Percentiles rank a stretch among this genome's conserved stretches.
Conservation (phyloP, 2,797 vertebrate genomes). For the Sebastes jordani region DNA sequence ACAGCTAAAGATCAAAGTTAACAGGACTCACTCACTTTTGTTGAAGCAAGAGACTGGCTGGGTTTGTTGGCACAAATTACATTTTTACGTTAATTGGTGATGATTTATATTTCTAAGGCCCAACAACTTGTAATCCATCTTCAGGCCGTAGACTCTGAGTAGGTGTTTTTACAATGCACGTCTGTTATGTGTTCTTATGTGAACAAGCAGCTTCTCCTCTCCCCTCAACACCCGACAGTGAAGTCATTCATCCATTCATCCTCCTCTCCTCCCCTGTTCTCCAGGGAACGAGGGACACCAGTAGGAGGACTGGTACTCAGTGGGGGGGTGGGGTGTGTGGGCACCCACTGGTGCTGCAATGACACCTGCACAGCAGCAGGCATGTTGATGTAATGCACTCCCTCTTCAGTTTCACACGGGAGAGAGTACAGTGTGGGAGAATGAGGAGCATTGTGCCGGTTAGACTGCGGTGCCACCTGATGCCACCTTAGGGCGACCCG, state of each 20-base stretch:
- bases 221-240: conserved; percentile 3
- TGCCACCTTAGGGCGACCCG: conserved; percentile 13
- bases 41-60: not conserved
- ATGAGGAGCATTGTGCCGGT: conserved; percentile 23
- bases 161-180: not conserved
- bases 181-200: not conserved
- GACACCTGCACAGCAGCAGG: not conserved
- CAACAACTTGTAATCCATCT: not conserved
- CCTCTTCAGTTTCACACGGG: conserved; percentile 40
- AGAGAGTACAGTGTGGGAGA: conserved; percentile 8
- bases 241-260: conserved; percentile 21
- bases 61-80: not conserved
- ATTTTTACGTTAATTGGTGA: not conserved
- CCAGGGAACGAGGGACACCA: not conserved
- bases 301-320: not conserved
- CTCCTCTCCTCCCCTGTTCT: conserved; percentile 8
- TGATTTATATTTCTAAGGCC: not conserved
- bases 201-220: not conserved
- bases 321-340: not conserved
- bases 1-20: too few species aligned
- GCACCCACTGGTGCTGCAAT: not conserved
- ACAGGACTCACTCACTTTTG: too few species aligned
- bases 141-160: not conserved
- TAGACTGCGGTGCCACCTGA: conserved; percentile 41
- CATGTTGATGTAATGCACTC: not conserved